These are phyloP conservation scores for Falco cherrug DNA, from an alignment of 2,797 vertebrate species.

Conservation along the genomic window DNA sequence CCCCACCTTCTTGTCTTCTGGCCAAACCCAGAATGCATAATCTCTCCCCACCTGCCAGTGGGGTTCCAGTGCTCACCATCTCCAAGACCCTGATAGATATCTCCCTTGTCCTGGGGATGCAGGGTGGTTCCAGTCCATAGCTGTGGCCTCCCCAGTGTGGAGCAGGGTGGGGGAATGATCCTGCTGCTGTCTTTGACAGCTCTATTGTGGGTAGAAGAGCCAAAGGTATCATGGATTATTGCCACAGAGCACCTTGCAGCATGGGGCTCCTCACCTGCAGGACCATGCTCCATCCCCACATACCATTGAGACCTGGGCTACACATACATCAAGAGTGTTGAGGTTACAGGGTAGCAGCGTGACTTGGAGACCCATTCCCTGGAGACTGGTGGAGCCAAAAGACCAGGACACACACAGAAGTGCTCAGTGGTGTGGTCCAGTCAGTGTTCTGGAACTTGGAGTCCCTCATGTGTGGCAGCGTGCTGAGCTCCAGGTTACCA, in stretches of 20 bases:
- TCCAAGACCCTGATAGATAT: not conserved
- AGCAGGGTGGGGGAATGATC: not conserved
- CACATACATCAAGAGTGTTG: too few relatives aligned
- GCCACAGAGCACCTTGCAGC: not conserved
- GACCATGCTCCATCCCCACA: fast-evolving
- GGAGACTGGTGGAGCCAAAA: not conserved
- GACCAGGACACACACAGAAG: fast-evolving
- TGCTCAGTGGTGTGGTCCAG: not conserved
- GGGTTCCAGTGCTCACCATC: not conserved
- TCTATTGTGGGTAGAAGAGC: not conserved
- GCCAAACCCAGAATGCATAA: not conserved
- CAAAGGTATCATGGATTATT: not conserved
- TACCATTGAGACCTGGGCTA: not conserved
- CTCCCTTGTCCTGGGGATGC: not conserved
- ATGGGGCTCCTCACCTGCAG: not conserved
- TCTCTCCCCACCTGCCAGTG: not conserved
- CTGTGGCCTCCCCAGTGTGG: not conserved
- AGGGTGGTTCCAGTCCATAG: not conserved
- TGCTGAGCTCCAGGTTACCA: not conserved
- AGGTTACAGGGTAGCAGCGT: fast-evolving
- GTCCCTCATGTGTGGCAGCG: fast-evolving
- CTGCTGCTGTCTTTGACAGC: not conserved
- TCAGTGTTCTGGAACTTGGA: fast-evolving
- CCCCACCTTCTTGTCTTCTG: not conserved
- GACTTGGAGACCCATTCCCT: not conserved